Evolutionary conservation across 1,140 invertebrate genomes (phyloP).

Genomic region (Drusus annulatus): DNA sequence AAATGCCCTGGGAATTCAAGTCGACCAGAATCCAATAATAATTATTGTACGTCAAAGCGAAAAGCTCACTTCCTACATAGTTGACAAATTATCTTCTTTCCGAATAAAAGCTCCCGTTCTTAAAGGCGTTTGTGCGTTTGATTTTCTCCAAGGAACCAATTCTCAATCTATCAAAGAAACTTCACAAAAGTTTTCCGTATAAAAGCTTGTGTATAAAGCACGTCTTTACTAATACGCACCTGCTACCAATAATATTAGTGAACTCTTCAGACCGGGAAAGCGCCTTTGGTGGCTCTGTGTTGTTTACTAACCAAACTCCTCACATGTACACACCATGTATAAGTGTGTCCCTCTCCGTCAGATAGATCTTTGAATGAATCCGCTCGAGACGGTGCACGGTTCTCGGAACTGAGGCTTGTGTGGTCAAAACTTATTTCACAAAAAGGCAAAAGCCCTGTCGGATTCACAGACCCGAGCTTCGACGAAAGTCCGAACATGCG

Average conservation of each 20-base stretch:
- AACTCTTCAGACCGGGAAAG: slow-evolving; percentile 39
- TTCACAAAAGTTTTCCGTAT: background rate
- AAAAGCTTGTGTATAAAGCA: background rate
- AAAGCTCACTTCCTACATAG: background rate
- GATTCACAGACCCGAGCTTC: slow-evolving; percentile 27
- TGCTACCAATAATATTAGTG: slow-evolving; percentile 50
- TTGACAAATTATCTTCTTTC: background rate
- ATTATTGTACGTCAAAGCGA: background rate
- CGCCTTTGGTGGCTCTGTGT: slow-evolving; percentile 29
- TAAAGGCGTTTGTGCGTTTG: background rate
- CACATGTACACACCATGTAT: background rate
- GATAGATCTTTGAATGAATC: slow-evolving; percentile 55
- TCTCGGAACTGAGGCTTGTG: slow-evolving; percentile 55
- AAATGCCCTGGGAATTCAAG: no score
- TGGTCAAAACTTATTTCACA: slow-evolving; percentile 52
- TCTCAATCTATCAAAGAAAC: background rate
- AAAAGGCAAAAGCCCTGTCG: slow-evolving; percentile 47
- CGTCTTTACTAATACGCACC: slow-evolving; percentile 29
- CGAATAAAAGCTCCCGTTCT: background rate
- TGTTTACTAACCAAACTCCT: slow-evolving; percentile 11
- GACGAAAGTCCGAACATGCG: slow-evolving; percentile 7
- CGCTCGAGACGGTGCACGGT: slow-evolving; percentile 28
- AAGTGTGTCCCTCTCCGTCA: slow-evolving; percentile 18
- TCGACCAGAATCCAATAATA: background rate
- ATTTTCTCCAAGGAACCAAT: slow-evolving; percentile 6